Evolutionary conservation across 2,888 invertebrate species (phyloP).

Genomic region (Drosophila flavopinicola): DNA sequence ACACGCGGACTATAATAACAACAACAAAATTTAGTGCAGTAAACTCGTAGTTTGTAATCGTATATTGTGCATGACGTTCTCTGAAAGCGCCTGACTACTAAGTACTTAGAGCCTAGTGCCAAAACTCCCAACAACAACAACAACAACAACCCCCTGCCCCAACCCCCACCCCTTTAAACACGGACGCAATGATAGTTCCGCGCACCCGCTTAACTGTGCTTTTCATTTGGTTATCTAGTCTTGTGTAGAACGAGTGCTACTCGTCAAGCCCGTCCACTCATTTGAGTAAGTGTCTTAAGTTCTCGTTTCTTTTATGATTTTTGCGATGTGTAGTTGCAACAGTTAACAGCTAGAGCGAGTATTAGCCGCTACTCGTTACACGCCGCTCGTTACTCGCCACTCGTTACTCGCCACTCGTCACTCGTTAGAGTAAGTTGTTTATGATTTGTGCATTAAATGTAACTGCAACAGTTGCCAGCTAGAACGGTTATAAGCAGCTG

Average conservation of each 20-base stretch:
- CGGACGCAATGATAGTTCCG: conserved; percentile 28
- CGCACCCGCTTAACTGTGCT: conserved; percentile 50
- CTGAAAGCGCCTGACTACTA: conserved; percentile 50
- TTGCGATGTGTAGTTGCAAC: background rate
- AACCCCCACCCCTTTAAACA: conserved; percentile 2
- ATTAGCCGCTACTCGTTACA: conserved; percentile 7
- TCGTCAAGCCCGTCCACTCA: conserved; percentile 2
- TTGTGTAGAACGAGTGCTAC: conserved; percentile 35
- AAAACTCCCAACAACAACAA: conserved; percentile 4
- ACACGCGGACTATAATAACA: conserved; percentile 27
- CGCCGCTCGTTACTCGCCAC: conserved; percentile 3
- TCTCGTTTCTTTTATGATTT: background rate
- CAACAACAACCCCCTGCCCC: no score
- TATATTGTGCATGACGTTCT: conserved; percentile 59
- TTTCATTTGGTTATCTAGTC: conserved; percentile 13
- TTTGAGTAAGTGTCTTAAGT: background rate
- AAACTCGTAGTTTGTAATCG: conserved; percentile 59
- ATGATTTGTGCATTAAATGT: background rate
- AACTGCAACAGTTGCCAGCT: conserved; percentile 7
- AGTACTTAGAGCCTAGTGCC: conserved; percentile 42
- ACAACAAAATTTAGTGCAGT: conserved; percentile 38
- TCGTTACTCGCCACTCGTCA: conserved; percentile 1
- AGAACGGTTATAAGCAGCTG: conserved; percentile 4
- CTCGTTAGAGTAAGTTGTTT: background rate
- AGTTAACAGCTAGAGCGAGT: background rate